Base-by-base conservation (phyloP, 2,113 vertebrate species). In the Myiopsitta monachus region DNA sequence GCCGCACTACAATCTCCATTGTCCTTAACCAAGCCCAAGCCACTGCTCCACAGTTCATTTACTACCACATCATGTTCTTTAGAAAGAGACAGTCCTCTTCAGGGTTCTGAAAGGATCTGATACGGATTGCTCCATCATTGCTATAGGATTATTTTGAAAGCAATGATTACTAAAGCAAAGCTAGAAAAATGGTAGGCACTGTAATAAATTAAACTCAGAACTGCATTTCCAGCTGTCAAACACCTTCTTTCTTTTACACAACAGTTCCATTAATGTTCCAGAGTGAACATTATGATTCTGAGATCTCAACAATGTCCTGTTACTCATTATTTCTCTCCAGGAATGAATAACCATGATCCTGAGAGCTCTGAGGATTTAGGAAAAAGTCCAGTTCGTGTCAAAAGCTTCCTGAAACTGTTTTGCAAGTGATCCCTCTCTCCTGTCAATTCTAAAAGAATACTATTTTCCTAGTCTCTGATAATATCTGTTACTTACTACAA, bases 41-140 rank as follows among this genome's bases (percentile, higher is more conserved):
- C 5, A 2, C 55, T 61, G 38, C 57, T 77, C 36, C 44, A 73
- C 46, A 16, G 47, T 49, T 28, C 5, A 82, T 74, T 86, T 47
- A 21, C 46, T n/a, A 5, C n/a, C 43, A 1, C 0, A 1, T 30
- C 36, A 11, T 12, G n/a, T 1, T 14, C 16, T 23, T 0, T 0
- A 72, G 62, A 59, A 68, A 0, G 9, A 88, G 75, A 57, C 44
- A 63, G 69, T 43, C 39, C 39, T 62, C 83, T 11, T 49, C 43
- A 19, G 82, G 31, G 33, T 38, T 89, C 81, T 57, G 55, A 59
- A 22, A 70, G 36, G 44, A 26, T 84, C 81, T 7, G 51, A 6
- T 30, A 59, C 78, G 67, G 39, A n/a, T 47, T 14, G 22, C 61
- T 79, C 67, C 78, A 78, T 39, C 61, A 36, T 3, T 23, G 27